Evolutionary conservation across 2,797 vertebrate genomes (phyloP), one percentile per base, ranked within the genome.

Genomic region (Lycodopsis pacificus): DNA sequence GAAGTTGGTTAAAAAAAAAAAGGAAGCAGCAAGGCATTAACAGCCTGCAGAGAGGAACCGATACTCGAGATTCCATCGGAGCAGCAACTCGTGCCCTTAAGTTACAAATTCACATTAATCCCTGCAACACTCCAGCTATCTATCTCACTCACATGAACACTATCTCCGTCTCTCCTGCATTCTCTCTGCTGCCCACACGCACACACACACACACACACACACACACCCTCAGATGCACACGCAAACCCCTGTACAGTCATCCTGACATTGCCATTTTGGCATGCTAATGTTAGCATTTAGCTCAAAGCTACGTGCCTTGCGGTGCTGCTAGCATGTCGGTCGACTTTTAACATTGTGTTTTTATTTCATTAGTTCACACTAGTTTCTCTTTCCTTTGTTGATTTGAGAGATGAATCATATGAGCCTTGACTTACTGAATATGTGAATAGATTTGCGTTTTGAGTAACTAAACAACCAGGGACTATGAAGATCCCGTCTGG

Each of bases 91-190:
- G 22, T 83, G 81, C 76, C 86, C 82, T 70, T 11, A 58, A 89
- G 87, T 84, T 83, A 79, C 72, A 80, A 81, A 89, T 77, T 78
- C 76, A 63, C 72, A 85, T 76, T 81, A 88, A 89, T 86, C 74
- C 83, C 57, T 71, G 58, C 79, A 77, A 69, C 79, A 64, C 61
- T 63, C 20, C 63, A 11, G 62, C 66, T 53, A 65, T 80, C 71
- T 62, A 17, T 65, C 67, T 66, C 65, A 34, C 82, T 76, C 14
- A 3, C 73, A 54, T 17, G 42, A 66, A 76, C 49, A 59, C 75
- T 30, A 64, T 71, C 82, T 64, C 72, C 30, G 20, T 68, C 68
- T 77, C 71, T 69, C 65, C 59, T 13, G 14, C 69, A 58, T 59
- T 62, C 53, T 58, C 70, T 34, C 22, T 3, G 19, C 67, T 69